Conservation (phyloP, 2,888 invertebrate species). For the Caenorhabditis virilis region DNA sequence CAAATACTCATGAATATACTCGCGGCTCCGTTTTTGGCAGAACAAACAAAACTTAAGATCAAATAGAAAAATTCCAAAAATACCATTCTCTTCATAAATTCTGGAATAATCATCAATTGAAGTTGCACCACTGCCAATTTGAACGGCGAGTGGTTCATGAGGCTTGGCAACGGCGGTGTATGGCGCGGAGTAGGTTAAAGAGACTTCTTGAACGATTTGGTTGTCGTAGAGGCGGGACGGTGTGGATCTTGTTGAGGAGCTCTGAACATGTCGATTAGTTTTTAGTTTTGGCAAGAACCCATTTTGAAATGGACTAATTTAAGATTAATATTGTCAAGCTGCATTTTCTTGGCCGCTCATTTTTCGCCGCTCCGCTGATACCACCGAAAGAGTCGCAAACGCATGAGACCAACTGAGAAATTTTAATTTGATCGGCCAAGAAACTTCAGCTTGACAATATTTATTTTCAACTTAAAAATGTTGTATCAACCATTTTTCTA, state of each 20-base stretch:
- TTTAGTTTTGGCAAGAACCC: no score
- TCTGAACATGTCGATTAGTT: no score
- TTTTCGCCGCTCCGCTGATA: no score
- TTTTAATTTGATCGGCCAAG: no score
- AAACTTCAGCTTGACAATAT: no score
- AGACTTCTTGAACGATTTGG: constrained; percentile 40
- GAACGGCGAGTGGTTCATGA: constrained; percentile 15
- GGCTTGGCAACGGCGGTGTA: constrained; percentile 12
- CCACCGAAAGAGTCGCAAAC: no score
- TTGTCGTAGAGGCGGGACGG: constrained; percentile 16
- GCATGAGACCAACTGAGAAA: no score
- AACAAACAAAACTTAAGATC: neutral
- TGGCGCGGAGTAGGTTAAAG: constrained; percentile 42
- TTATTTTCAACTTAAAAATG: no score
- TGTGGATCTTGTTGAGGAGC: constrained; percentile 19
- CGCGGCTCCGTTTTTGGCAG: neutral
- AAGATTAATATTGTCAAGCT: no score
- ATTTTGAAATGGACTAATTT: no score
- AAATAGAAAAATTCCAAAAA: neutral
- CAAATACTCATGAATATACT: neutral
- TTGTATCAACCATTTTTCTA: no score
- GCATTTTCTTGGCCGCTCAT: no score
- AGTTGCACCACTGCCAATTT: constrained; percentile 10
- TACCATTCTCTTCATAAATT: constrained; percentile 4
- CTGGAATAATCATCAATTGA: constrained; percentile 18